Base-by-base conservation (phyloP, 2,797 vertebrate genomes). In the Poecilia gillii region DNA sequence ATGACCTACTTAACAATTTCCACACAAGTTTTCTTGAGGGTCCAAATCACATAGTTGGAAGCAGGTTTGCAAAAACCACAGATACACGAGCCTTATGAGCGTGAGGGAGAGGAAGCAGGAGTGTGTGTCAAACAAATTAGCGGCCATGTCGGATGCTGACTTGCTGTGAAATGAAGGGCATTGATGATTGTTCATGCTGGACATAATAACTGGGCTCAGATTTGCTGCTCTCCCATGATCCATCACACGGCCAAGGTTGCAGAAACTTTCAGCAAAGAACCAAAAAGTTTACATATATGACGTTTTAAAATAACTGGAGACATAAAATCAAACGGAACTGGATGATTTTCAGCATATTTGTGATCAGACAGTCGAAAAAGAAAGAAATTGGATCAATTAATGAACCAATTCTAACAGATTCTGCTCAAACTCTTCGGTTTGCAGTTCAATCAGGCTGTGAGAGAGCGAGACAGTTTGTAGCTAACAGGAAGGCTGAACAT, bases 91-190 rank as follows among this genome's bases (percentile, higher is more conserved):
- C 20, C 9, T 64, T 1, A 23, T 9, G 8, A 66, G 70, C 18
- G 70, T 46, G 43, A 72, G 31, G 16, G 18, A 72, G n/a, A 72
- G 70, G n/a, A 45, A 9, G 64, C 25, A 59, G 2, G 6, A 68
- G 33, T 39, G 18, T 41, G 64, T 41, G 36, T 39, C 16, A 36
- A 28, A 18, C 16, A 43, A 74, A 62, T 70, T 51, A 57, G 64
- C 73, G 73, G 57, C 73, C 1, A 0, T 77, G 76, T 81, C 43
- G 36, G 45, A 81, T 84, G 81, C 87, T 88, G 76, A 59, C 81
- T 66, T 84, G 81, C 75, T 87, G 86, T 88, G 84, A 86, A 81
- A 87, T 84, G 80, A 90, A 89, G 77, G 81, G 85, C 81, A 79
- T 80, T 77, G 84, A 86, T 81, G 73, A 86, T 66, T 85, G 49